Evolutionary conservation across 2,797 vertebrate genomes (phyloP).

Genomic region (Sebastes aleutianus): DNA sequence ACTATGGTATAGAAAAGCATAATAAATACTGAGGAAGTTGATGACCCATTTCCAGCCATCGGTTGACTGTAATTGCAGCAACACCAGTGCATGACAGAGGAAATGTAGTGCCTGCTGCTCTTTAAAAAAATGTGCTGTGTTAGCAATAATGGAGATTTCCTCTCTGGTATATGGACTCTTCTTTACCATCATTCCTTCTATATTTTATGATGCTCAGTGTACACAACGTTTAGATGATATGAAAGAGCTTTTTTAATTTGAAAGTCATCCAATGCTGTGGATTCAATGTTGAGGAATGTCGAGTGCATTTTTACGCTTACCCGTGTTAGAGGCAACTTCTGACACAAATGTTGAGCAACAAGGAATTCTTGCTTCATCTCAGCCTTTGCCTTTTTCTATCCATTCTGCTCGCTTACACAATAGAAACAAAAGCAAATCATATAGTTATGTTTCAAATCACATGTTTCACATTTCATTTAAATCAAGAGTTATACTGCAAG

Average conservation of each 20-base stretch:
- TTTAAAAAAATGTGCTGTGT: slow-evolving; percentile 49
- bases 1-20: slow-evolving; percentile 19
- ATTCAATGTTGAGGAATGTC: neutral
- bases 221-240: neutral
- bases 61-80: slow-evolving; percentile 45
- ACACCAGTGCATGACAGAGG: slow-evolving; percentile 26
- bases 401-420: neutral
- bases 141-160: slow-evolving; percentile 20
- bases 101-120: slow-evolving; percentile 38
- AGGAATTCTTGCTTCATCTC: neutral
- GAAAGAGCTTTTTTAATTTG: neutral
- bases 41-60: slow-evolving; percentile 30
- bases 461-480: neutral
- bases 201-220: neutral
- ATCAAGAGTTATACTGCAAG: neutral
- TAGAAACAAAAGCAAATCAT: neutral
- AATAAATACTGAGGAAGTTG: slow-evolving; percentile 39
- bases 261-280: neutral
- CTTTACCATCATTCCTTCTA: neutral
- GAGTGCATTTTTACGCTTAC: neutral
- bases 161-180: neutral
- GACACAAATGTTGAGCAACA: slow-evolving; percentile 2
- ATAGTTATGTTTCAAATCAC: neutral
- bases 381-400: neutral
- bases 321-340: neutral